Evolutionary conservation across 1,140 invertebrate species (phyloP).

Genomic region (Drosophila athabasca): DNA sequence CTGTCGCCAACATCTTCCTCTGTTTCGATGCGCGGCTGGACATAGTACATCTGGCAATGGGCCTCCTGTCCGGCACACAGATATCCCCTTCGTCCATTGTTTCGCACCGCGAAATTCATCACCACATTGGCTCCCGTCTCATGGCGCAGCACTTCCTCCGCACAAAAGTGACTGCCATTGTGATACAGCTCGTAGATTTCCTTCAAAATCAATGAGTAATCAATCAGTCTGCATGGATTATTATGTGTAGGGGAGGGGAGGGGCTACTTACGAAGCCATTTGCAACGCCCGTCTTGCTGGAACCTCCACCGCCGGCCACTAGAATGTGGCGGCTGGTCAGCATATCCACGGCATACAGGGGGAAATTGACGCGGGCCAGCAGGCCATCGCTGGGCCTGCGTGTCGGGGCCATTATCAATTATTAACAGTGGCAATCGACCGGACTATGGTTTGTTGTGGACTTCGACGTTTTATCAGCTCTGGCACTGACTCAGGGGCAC

Average conservation of each 20-base stretch:
- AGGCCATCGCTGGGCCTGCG: constrained; percentile 86
- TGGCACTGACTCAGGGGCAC: constrained; percentile 9
- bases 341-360: constrained; percentile 94
- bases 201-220: constrained; percentile 84
- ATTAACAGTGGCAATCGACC: constrained; percentile 57
- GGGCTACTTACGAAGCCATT: constrained; percentile 94
- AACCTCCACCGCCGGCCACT: constrained; percentile 97
- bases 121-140: constrained; percentile 95
- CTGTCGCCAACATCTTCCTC: constrained; percentile 57
- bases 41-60: constrained; percentile 94
- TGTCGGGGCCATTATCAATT: constrained; percentile 77
- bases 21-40: constrained; percentile 88
- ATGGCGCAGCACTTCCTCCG: constrained; percentile 93
- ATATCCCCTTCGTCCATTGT: constrained; percentile 88
- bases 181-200: constrained; percentile 96
- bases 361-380: constrained; percentile 94
- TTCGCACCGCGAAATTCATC: constrained; percentile 93
- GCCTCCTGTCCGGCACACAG: constrained; percentile 96
- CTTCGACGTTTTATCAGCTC: constrained; percentile 32
- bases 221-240: constrained; percentile 31
- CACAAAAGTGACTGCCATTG: constrained; percentile 91
- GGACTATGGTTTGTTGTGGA: constrained; percentile 35
- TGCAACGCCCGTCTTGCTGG: constrained; percentile 96
- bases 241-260: constrained; percentile 3
- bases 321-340: constrained; percentile 96